phyloP scores from a whole-genome alignment of 2,797 vertebrate species.

The Pitangus sulphuratus region DNA sequence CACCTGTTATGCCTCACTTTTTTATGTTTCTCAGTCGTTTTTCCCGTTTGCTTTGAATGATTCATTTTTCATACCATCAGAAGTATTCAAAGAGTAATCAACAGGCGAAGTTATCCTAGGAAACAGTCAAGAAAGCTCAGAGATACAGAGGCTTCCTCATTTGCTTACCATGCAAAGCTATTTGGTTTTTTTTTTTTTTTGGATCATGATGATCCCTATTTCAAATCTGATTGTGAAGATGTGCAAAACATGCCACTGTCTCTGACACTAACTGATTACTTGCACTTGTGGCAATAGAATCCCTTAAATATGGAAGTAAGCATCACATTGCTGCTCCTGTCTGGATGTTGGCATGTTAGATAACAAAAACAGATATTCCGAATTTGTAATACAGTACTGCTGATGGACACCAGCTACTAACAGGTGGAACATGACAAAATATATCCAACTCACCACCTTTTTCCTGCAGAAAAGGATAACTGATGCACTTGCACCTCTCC shows the following conservation, averaged over 20 bases:
- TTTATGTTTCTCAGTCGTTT: neutral
- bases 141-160: neutral
- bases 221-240: neutral
- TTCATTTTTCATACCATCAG: neutral
- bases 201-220: neutral
- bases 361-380: neutral
- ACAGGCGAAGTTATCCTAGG: neutral
- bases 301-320: neutral
- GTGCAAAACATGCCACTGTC: neutral
- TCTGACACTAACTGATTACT: neutral
- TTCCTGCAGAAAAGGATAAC: neutral
- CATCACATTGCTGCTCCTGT: fast-evolving
- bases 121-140: neutral
- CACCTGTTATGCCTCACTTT: constrained; percentile 5
- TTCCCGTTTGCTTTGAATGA: neutral
- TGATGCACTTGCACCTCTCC: neutral
- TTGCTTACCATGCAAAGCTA: neutral
- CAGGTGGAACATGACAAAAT: neutral
- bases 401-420: neutral
- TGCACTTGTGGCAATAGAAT: neutral
- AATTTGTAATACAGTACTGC: neutral
- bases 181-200: neutral
- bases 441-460: neutral
- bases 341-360: neutral
- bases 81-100: neutral